These are phyloP conservation scores for Andinoacara biseriatus DNA, from an alignment of 2,113 vertebrate genomes.

Conservation along the genomic window DNA sequence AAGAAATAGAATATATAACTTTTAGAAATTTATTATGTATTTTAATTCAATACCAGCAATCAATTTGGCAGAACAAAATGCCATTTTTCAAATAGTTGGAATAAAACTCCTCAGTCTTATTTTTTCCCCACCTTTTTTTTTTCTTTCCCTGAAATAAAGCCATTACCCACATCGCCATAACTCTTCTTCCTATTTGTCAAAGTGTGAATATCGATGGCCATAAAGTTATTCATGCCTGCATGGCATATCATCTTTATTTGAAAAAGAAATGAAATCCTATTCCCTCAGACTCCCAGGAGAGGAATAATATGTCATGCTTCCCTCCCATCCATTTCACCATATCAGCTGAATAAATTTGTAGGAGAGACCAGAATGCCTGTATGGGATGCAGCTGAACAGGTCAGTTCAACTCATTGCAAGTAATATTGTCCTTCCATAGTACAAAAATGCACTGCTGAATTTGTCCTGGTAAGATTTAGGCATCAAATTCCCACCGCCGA, in stretches of 20 bases:
- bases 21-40: slow-evolving; percentile 5
- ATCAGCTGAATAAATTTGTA: slow-evolving; percentile 60
- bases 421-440: slow-evolving; percentile 29
- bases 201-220: slow-evolving; percentile 71
- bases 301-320: slow-evolving; percentile 63
- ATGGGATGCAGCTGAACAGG: slow-evolving; percentile 46
- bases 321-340: slow-evolving; percentile 63
- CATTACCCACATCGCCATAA: slow-evolving; percentile 57
- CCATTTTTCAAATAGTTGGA: slow-evolving; percentile 36
- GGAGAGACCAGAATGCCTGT: slow-evolving; percentile 34
- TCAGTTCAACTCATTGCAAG: slow-evolving; percentile 47
- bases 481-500: neutral
- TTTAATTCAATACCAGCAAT: slow-evolving; percentile 23
- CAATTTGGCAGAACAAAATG: slow-evolving; percentile 1
- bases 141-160: slow-evolving; percentile 30
- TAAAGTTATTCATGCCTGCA: slow-evolving; percentile 71
- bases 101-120: slow-evolving; percentile 8
- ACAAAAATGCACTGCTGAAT: slow-evolving; percentile 27
- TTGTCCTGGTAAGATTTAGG: neutral
- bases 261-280: slow-evolving; percentile 73
- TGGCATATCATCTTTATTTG: slow-evolving; percentile 67
- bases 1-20: slow-evolving; percentile 7
- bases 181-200: slow-evolving; percentile 71
- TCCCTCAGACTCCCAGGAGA: slow-evolving; percentile 62
- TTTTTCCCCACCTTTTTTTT: neutral